Percentiles rank a stretch among this genome's conserved stretches.
Evolutionary conservation across 1,140 invertebrate genomes (phyloP).

Genomic region (Drosophila chauvacae): DNA sequence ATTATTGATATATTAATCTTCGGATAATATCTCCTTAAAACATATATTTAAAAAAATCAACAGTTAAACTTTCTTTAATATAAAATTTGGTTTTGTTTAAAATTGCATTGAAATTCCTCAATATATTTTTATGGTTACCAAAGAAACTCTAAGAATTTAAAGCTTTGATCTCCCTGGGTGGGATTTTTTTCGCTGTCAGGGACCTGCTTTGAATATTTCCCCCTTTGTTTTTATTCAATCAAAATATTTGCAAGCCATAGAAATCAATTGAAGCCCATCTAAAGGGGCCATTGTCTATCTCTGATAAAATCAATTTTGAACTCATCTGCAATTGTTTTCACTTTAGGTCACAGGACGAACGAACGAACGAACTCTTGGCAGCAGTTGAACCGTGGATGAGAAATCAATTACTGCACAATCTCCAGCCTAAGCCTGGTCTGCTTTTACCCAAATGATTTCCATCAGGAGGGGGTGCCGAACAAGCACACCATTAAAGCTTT

Average conservation of each 20-base stretch:
- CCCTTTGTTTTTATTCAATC: conserved; percentile 11
- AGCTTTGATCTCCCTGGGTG: background rate
- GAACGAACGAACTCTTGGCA: conserved; percentile 1
- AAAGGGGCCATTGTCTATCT: conserved; percentile 16
- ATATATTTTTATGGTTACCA: conserved; percentile 4
- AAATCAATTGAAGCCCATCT: conserved; percentile 15
- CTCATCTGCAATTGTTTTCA: conserved; percentile 11
- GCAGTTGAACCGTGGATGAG: conserved; percentile 62
- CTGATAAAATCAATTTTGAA: conserved; percentile 8
- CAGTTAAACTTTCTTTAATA: no score
- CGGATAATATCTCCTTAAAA: no score
- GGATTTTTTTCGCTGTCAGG: background rate
- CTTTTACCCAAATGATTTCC: conserved; percentile 54
- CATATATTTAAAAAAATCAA: no score
- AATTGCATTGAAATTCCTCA: conserved; percentile 8
- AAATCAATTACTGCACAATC: conserved; percentile 69
- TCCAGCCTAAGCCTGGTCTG: conserved; percentile 45
- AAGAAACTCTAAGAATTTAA: background rate
- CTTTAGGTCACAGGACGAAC: conserved; percentile 32
- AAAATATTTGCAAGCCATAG: conserved; percentile 17
- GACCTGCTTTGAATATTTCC: background rate
- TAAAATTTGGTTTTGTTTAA: no score
- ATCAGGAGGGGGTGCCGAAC: no score
- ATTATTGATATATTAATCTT: no score
- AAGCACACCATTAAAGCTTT: conserved; percentile 42